Percentiles rank a stretch among this genome's conserved stretches.
These are phyloP conservation scores for Trachurus trachurus DNA, from an alignment of 2,797 vertebrate species.

Conservation along the genomic window DNA sequence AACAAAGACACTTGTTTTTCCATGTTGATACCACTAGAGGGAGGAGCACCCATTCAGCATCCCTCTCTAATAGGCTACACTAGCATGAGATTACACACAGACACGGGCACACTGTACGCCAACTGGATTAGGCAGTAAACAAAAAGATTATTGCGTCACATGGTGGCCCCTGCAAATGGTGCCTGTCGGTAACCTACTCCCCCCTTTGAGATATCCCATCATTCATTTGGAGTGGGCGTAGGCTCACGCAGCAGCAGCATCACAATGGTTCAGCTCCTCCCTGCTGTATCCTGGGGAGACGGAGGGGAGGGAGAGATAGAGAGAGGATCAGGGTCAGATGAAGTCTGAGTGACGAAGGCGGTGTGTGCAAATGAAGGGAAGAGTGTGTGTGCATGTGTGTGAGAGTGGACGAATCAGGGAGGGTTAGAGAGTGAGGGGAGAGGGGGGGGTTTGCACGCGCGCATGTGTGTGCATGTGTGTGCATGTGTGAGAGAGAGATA, in stretches of 20 bases:
- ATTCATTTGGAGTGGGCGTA: constrained; percentile 60
- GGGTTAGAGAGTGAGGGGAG: constrained; percentile 27
- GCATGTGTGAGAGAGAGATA: constrained; percentile 14
- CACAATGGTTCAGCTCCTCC: constrained; percentile 76
- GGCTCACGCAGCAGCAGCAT: constrained; percentile 69
- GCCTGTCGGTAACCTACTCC: constrained; percentile 63
- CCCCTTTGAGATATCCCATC: constrained; percentile 56
- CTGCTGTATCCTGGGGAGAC: constrained; percentile 48
- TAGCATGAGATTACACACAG: constrained; percentile 27
- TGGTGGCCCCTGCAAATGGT: constrained; percentile 61
- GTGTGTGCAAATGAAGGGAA: constrained; percentile 56
- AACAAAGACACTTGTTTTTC: constrained; percentile 51
- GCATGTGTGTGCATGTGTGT: background rate
- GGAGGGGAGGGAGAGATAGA: constrained; percentile 38
- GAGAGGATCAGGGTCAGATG: constrained; percentile 73
- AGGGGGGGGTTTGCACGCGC: background rate
- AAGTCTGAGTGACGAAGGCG: constrained; percentile 59
- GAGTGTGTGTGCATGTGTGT: constrained; percentile 43
- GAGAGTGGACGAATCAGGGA: constrained; percentile 51
- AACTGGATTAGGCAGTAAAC: constrained; percentile 66
- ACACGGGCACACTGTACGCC: constrained; percentile 40
- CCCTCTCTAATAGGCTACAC: constrained; percentile 33
- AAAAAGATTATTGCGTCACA: constrained; percentile 75
- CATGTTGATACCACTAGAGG: constrained; percentile 50
- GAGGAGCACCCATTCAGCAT: constrained; percentile 37